Conservation (phyloP, 2,888 invertebrate species). For the Vesta saturnalis region DNA sequence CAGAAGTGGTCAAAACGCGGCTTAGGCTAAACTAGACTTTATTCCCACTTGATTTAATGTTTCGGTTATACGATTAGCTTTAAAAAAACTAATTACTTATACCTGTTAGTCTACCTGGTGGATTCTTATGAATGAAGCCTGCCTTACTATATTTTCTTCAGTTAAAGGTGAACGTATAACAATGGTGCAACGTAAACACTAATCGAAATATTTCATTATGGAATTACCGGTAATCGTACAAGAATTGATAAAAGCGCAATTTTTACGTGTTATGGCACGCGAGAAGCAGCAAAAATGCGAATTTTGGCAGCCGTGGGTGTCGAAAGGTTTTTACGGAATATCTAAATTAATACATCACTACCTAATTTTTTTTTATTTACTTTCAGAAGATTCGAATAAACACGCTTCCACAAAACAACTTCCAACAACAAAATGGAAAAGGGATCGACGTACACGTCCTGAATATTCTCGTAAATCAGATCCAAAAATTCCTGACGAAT, state of each 20-base stretch:
- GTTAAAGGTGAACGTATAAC: slow-evolving; percentile 45
- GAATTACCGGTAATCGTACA: slow-evolving; percentile 54
- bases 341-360: no score
- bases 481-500: slow-evolving; percentile 58
- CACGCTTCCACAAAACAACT: slow-evolving; percentile 67
- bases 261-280: slow-evolving; percentile 44
- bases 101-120: slow-evolving; percentile 59
- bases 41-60: slow-evolving; percentile 43
- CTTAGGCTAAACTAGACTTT: slow-evolving; percentile 48
- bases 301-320: slow-evolving; percentile 63
- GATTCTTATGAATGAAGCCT: slow-evolving; percentile 62
- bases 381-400: slow-evolving; percentile 59
- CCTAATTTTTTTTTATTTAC: slow-evolving; percentile 6
- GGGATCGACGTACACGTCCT: slow-evolving; percentile 70
- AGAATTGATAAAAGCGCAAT: slow-evolving; percentile 52
- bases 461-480: slow-evolving; percentile 61
- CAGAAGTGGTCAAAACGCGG: slow-evolving; percentile 56
- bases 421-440: slow-evolving; percentile 76
- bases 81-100: slow-evolving; percentile 61
- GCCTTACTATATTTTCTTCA: slow-evolving; percentile 57
- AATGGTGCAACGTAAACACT: slow-evolving; percentile 48
- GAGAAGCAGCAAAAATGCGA: slow-evolving; percentile 33
- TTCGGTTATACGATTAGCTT: slow-evolving; percentile 34
- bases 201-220: slow-evolving; percentile 47
- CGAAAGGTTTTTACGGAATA: slow-evolving; percentile 56